Evolutionary conservation across 2,888 invertebrate genomes (phyloP), one percentile per base, ranked within the genome.

Genomic region (Drosophila lutescens): DNA sequence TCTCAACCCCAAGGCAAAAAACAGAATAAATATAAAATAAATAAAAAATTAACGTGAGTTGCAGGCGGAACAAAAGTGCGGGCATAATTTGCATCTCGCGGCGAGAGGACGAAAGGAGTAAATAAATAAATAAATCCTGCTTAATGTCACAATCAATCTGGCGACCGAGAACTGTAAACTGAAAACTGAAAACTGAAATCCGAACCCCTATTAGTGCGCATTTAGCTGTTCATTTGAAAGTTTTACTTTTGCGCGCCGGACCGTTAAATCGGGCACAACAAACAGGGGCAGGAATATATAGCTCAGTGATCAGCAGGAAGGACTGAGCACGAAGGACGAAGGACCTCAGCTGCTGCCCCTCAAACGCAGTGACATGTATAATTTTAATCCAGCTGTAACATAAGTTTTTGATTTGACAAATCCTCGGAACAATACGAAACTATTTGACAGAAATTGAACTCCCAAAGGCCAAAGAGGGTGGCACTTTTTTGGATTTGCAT

Each of bases 171-270:
- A 59, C 20, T 2, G 71, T 1, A 26, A 26, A 23, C 23, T 69
- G 70, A 78, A 68, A 77, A 59, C 55, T 54, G 58, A 41, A 38
- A 54, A 32, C 75, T 91, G 90, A 89, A 90, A 90, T 90, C 80
- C 88, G 90, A 90, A 90, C 90, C 90, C 90, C 90, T 91, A 91
- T 90, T 90, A 90, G 91, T 81, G 88, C 85, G 86, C 90, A 90
- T 90, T 90, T 90, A 90, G 78, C 91, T 90, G 90, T 90, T 90
- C 90, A 91, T 91, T 90, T 90, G 85, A 89, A 90, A 89, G 90
- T 91, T 90, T 86, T 81, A 89, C 66, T 85, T 88, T 89, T 84
- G 81, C 78, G 88, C 90, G 88, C 77, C 89, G 90, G 89, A 89
- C 91, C 90, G 90, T 90, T 90, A 91, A 90, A 90, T 90, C 90